A percentile compares a stretch with the other conserved stretches of the same genome.
Conservation (phyloP, 2,797 vertebrate species). For the Loriculus beryllinus region DNA sequence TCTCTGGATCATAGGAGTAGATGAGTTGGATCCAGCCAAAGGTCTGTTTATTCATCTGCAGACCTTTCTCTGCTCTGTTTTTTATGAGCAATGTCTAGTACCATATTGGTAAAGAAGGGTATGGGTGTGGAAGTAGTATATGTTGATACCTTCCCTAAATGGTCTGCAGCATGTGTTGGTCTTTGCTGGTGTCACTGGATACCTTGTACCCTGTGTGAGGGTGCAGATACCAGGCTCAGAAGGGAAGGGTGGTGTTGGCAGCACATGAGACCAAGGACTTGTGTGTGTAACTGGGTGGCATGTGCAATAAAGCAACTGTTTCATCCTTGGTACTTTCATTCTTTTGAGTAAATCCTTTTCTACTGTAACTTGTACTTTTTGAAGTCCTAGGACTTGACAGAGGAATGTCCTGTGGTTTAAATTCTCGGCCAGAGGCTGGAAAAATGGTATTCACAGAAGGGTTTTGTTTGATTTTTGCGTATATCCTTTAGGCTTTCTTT, state of each 20-base stretch:
- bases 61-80: too few species aligned
- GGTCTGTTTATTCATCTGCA: neutral
- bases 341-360: neutral
- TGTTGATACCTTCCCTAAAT: neutral
- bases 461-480: neutral
- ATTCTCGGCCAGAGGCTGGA: neutral
- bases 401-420: neutral
- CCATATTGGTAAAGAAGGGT: neutral
- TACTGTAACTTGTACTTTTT: neutral
- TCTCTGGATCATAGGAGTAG: neutral
- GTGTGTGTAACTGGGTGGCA: neutral
- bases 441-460: neutral
- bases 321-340: neutral
- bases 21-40: neutral
- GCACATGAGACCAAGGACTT: neutral
- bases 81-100: neutral
- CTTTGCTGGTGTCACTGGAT: neutral
- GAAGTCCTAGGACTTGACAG: rapidly evolving
- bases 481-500: neutral
- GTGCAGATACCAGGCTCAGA: neutral
- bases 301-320: neutral
- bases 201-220: rapidly evolving
- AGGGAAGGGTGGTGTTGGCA: neutral
- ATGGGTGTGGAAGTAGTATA: neutral
- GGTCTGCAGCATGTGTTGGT: neutral